phyloP scores from a whole-genome alignment of 2,888 invertebrate genomes.

The Myopa testacea region DNA sequence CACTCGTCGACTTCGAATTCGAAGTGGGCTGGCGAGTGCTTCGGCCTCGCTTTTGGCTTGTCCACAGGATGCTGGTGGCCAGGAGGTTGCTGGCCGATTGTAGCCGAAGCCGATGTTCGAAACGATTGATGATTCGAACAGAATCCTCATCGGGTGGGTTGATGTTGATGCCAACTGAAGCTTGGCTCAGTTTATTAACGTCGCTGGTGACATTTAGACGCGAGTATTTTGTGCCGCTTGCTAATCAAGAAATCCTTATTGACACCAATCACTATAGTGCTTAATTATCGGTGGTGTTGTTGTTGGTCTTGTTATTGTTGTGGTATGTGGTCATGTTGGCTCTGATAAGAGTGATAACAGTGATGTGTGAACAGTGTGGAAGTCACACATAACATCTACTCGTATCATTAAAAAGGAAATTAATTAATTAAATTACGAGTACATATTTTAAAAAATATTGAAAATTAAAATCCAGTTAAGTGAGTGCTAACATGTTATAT shows the following conservation, averaged over 20 bases:
- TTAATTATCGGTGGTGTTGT: neutral
- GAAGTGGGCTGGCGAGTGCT: constrained; percentile 34
- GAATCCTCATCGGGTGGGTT: constrained; percentile 25
- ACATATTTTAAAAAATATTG: too few species aligned
- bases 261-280: constrained; percentile 9
- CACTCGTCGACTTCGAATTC: constrained; percentile 30
- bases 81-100: constrained; percentile 1
- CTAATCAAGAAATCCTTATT: constrained; percentile 2
- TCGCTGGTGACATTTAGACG: constrained; percentile 60
- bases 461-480: too few species aligned
- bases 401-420: too few species aligned
- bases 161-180: constrained; percentile 39
- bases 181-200: constrained; percentile 58
- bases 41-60: constrained; percentile 6
- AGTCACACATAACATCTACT: neutral
- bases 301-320: too few species aligned
- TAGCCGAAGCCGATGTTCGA: constrained; percentile 36
- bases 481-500: too few species aligned
- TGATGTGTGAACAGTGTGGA: neutral
- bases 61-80: constrained; percentile 29
- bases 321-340: neutral
- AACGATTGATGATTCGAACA: constrained; percentile 20
- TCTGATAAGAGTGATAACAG: neutral
- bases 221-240: constrained; percentile 31
- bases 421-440: too few species aligned